Evolutionary conservation across 1,140 invertebrate species (phyloP).

Genomic region (Hirudo medicinalis): DNA sequence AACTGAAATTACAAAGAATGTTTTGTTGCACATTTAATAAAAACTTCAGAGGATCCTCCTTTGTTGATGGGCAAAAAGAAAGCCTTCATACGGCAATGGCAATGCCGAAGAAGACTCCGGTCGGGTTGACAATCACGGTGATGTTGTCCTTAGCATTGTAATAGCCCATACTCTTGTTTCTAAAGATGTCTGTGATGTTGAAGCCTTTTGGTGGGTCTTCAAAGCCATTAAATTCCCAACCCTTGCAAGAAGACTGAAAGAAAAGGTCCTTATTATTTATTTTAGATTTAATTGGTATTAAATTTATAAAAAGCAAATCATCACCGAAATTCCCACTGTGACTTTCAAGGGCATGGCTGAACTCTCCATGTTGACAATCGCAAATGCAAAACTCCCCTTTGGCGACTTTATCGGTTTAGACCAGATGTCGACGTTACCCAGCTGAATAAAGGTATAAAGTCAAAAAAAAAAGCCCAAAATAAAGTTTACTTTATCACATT

Average conservation of each 20-base stretch:
- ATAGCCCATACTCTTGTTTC: conserved; percentile 45
- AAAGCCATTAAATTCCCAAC: too few species aligned
- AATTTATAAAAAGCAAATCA: too few species aligned
- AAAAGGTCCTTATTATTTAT: too few species aligned
- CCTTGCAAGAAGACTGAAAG: too few species aligned
- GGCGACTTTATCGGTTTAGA: conserved; percentile 26
- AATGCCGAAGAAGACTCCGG: conserved; percentile 47
- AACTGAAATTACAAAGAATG: too few species aligned
- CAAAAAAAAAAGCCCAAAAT: neutral
- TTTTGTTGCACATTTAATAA: too few species aligned
- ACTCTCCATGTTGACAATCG: conserved; percentile 28
- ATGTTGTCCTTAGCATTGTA: conserved; percentile 70
- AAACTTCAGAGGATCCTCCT: too few species aligned
- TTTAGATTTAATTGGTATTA: too few species aligned
- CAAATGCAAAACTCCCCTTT: conserved; percentile 28
- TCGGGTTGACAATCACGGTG: conserved; percentile 83
- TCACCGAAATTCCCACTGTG: neutral
- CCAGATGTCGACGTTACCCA: conserved; percentile 28
- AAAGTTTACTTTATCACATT: neutral
- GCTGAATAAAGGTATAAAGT: neutral
- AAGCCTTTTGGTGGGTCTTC: conserved; percentile 51
- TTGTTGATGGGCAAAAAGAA: neutral
- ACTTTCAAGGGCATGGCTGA: conserved; percentile 26
- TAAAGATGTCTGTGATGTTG: conserved; percentile 55
- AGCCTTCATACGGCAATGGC: conserved; percentile 2